phyloP scores from a whole-genome alignment of 2,797 vertebrate genomes.

The Ctenopoma multispine region DNA sequence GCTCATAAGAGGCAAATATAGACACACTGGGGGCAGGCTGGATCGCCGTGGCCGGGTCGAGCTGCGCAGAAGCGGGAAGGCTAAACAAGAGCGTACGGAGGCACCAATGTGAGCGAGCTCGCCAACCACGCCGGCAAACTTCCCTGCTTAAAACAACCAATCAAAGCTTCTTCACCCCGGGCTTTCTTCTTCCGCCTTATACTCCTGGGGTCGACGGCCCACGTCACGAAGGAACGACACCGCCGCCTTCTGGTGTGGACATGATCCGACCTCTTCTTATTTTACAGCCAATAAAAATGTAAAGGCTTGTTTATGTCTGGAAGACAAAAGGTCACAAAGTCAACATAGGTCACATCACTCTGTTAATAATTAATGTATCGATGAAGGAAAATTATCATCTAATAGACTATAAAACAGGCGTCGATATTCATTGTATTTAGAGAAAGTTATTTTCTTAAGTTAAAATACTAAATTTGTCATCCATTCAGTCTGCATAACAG shows the following conservation, averaged over 20 bases:
- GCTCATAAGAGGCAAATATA: constrained; percentile 55
- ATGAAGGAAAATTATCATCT: too few relatives aligned
- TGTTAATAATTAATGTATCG: too few relatives aligned
- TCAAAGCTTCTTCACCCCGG: constrained; percentile 33
- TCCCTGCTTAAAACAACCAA: constrained; percentile 77
- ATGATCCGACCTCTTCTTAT: too few relatives aligned
- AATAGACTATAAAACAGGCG: too few relatives aligned
- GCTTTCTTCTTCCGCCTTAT: not conserved
- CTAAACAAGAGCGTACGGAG: constrained; percentile 60
- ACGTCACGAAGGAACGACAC: not conserved
- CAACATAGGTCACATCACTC: too few relatives aligned
- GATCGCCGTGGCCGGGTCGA: constrained; percentile 76
- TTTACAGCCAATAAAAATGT: too few relatives aligned
- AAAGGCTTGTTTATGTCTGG: too few relatives aligned
- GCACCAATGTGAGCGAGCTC: constrained; percentile 53
- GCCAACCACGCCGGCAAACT: constrained; percentile 71
- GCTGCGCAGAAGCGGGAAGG: constrained; percentile 87
- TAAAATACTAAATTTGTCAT: too few relatives aligned
- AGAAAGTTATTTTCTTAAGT: too few relatives aligned
- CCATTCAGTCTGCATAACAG: too few relatives aligned
- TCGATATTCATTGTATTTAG: too few relatives aligned
- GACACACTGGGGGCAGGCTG: constrained; percentile 55
- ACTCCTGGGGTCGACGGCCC: not conserved
- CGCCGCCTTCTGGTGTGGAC: constrained; percentile 47
- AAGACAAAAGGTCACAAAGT: too few relatives aligned